A percentile compares a stretch with the other conserved stretches of the same genome.
Evolutionary conservation across 2,888 invertebrate species (phyloP).

Genomic region (Agonopterix heracliana): DNA sequence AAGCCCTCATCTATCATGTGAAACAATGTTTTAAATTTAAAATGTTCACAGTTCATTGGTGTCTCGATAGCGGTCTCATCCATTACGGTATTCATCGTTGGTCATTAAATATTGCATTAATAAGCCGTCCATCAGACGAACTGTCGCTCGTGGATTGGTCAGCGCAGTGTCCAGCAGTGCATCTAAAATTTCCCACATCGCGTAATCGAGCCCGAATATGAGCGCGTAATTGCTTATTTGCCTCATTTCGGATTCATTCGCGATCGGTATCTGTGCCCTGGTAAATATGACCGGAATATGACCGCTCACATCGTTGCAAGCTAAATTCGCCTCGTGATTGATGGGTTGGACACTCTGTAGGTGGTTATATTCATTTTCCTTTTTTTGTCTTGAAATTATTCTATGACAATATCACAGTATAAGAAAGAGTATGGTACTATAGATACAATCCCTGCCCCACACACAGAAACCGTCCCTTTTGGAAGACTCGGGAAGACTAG

Average conservation of each 20-base stretch:
- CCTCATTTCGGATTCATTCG: conserved; percentile 64
- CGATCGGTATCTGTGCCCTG: conserved; percentile 34
- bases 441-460: too few relatives aligned
- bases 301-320: neutral
- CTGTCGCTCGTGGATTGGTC: neutral
- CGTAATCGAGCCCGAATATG: conserved; percentile 59
- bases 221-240: conserved; percentile 69
- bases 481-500: too few relatives aligned
- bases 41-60: neutral
- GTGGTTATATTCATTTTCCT: too few relatives aligned
- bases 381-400: too few relatives aligned
- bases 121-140: neutral
- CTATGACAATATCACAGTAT: too few relatives aligned
- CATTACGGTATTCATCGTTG: neutral
- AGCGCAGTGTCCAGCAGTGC: conserved; percentile 29
- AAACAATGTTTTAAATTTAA: too few relatives aligned
- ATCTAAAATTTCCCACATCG: conserved; percentile 53
- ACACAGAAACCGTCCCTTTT: too few relatives aligned
- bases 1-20: too few relatives aligned
- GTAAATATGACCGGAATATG: conserved; percentile 26
- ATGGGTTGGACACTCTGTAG: neutral
- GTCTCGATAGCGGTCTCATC: neutral
- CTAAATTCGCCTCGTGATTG: neutral
- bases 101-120: conserved; percentile 4
- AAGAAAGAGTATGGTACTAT: too few relatives aligned